Percentiles rank a stretch among this genome's conserved stretches.
Conservation (phyloP, 2,888 invertebrate species). For the Neocrepidodera transversa region DNA sequence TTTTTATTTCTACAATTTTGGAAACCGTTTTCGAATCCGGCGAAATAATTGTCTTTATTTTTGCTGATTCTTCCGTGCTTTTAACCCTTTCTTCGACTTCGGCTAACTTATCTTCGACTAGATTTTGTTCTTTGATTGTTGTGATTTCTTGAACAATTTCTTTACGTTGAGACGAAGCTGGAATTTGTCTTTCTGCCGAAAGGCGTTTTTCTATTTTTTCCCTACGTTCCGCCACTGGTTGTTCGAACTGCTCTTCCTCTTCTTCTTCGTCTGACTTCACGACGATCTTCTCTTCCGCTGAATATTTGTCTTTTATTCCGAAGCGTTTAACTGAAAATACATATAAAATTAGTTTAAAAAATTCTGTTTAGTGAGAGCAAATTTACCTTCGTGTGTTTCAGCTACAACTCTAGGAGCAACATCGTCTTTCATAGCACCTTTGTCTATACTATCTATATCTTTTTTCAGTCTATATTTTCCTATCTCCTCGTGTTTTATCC, state of each 20-base stretch:
- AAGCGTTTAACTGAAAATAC: constrained; percentile 27
- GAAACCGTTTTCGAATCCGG: constrained; percentile 32
- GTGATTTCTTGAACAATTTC: constrained; percentile 76
- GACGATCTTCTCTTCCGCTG: constrained; percentile 77
- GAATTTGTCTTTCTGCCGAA: constrained; percentile 72
- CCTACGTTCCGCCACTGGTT: constrained; percentile 78
- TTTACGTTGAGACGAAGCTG: constrained; percentile 75
- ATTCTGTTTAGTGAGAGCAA: background rate
- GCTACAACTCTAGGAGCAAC: constrained; percentile 29
- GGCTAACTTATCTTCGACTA: constrained; percentile 63
- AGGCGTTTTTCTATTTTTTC: constrained; percentile 78
- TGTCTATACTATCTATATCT: constrained; percentile 69
- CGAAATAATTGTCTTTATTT: constrained; percentile 47
- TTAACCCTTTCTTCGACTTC: constrained; percentile 65
- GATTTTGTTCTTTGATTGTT: constrained; percentile 66
- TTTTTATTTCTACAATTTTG: constrained; percentile 46
- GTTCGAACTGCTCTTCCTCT: constrained; percentile 70
- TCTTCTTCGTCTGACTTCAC: constrained; percentile 69
- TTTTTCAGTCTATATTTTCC: constrained; percentile 64
- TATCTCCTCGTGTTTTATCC: constrained; percentile 58
- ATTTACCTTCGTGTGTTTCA: constrained; percentile 34
- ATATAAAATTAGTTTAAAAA: background rate
- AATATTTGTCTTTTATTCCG: constrained; percentile 70
- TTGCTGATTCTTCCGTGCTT: constrained; percentile 60
- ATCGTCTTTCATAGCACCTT: constrained; percentile 34